Conservation (phyloP, 2,113 vertebrate species). For the Hucho hucho region DNA sequence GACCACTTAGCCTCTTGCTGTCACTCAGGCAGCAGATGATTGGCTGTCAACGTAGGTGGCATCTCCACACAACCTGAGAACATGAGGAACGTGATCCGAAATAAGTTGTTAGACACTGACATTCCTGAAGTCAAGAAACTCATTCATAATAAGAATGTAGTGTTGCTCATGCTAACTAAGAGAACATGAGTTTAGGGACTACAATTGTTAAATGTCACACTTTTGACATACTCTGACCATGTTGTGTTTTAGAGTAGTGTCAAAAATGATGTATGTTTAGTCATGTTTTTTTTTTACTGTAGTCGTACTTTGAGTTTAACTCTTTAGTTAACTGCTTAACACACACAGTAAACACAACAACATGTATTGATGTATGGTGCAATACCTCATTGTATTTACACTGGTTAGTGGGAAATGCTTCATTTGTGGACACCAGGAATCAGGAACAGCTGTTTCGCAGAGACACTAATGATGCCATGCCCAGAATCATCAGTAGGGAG, state of each 20-base stretch:
- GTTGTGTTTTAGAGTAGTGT: no score
- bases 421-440: constrained; percentile 44
- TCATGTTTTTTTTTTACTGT: no score
- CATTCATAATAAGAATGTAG: neutral
- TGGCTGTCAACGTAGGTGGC: constrained; percentile 62
- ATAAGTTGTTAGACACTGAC: neutral
- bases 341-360: neutral
- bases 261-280: no score
- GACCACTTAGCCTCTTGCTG: constrained; percentile 46
- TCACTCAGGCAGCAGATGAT: constrained; percentile 52
- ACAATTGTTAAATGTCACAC: no score
- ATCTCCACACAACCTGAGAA: constrained; percentile 35
- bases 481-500: constrained; percentile 59
- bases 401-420: constrained; percentile 35
- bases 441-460: constrained; percentile 62
- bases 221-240: no score
- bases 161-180: neutral
- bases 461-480: constrained; percentile 71
- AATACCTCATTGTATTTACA: constrained; percentile 41
- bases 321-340: neutral
- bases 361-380: constrained; percentile 20
- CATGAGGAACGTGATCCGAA: neutral
- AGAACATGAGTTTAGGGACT: no score
- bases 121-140: neutral
- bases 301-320: no score